These are phyloP conservation scores for Setophaga kirtlandii DNA, from an alignment of 2,113 vertebrate genomes.

Conservation along the genomic window DNA sequence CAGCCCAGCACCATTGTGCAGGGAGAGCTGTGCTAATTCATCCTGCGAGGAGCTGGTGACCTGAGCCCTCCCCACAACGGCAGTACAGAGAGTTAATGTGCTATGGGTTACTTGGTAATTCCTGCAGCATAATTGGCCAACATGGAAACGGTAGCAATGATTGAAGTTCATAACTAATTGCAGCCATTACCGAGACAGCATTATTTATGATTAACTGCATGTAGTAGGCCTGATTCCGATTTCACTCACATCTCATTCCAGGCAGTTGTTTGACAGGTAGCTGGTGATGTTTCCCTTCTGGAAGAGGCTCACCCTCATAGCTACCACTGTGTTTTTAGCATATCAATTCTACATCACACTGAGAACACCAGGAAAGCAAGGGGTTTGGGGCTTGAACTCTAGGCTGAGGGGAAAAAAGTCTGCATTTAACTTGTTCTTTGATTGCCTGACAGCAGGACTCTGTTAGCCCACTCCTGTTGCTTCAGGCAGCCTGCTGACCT, in stretches of 20 bases:
- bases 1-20: neutral
- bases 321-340: neutral
- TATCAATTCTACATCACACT: neutral
- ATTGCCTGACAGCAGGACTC: neutral
- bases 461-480: neutral
- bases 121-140: conserved; percentile 39
- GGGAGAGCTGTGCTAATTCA: neutral
- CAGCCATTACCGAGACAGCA: neutral
- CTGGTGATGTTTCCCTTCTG: neutral
- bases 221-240: neutral
- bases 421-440: neutral
- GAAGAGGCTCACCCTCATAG: neutral
- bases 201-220: conserved; percentile 29
- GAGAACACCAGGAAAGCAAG: neutral
- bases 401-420: neutral
- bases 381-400: neutral
- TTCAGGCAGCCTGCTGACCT: neutral
- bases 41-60: neutral
- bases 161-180: conserved; percentile 38
- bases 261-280: neutral
- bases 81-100: conserved; percentile 18
- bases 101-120: conserved; percentile 40
- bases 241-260: neutral
- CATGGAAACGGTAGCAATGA: neutral
- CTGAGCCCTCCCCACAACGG: conserved; percentile 26